Evolutionary conservation across 2,888 invertebrate genomes (phyloP).

Genomic region (Dolomedes plantarius): DNA sequence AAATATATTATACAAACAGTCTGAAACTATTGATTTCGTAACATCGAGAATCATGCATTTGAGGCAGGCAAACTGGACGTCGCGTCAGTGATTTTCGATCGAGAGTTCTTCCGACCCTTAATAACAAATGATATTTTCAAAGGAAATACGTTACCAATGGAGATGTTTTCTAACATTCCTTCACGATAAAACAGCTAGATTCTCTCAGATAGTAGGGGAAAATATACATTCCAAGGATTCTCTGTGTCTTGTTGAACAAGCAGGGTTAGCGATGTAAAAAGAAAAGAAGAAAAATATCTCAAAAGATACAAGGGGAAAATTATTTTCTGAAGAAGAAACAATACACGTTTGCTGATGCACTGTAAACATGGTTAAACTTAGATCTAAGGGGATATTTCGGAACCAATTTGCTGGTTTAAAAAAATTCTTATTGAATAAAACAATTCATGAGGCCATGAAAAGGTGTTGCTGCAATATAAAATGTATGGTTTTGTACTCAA

Average conservation of each 20-base stretch:
- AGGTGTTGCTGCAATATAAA: no score
- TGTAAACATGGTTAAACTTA: constrained; percentile 33
- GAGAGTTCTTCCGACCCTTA: no score
- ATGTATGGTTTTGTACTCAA: no score
- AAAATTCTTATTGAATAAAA: no score
- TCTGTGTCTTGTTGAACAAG: constrained; percentile 49
- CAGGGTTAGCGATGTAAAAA: constrained; percentile 29
- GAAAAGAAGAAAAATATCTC: background rate
- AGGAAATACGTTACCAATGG: background rate
- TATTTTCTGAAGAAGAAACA: constrained; percentile 20
- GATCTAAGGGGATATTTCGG: constrained; percentile 33
- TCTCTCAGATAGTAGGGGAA: background rate
- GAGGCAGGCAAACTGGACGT: no score
- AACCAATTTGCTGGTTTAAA: no score
- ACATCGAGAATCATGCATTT: no score
- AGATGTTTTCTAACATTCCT: background rate
- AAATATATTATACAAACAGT: no score
- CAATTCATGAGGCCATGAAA: no score
- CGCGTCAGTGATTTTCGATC: no score
- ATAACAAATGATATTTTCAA: background rate
- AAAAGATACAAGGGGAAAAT: constrained; percentile 38
- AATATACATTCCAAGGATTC: constrained; percentile 28
- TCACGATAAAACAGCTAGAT: background rate
- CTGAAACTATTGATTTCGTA: no score
- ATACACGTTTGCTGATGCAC: constrained; percentile 49